These are phyloP conservation scores for Thalassaphorura encarpata DNA, from an alignment of 1,140 invertebrate genomes.

Conservation along the genomic window DNA sequence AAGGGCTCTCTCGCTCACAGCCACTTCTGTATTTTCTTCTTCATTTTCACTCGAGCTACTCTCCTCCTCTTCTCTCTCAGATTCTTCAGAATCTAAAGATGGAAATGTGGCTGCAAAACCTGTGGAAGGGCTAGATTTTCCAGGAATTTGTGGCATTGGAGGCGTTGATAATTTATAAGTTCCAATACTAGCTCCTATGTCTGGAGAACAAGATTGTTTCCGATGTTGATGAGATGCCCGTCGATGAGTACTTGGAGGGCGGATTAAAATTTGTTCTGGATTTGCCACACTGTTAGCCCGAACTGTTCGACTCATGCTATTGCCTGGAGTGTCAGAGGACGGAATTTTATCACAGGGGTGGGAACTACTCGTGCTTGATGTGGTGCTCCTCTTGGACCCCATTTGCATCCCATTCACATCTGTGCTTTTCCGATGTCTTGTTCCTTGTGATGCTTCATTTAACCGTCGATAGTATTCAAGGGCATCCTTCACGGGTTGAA, in stretches of 20 bases:
- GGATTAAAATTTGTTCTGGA: not conserved
- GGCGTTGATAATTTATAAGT: conserved; percentile 6
- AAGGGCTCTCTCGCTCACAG: conserved; percentile 61
- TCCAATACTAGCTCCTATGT: not conserved
- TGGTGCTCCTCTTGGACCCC: not conserved
- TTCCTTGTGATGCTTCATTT: conserved; percentile 54
- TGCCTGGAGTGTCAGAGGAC: conserved; percentile 20
- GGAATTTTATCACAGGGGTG: conserved; percentile 31
- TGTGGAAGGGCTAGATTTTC: not conserved
- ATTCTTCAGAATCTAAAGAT: conserved; percentile 23
- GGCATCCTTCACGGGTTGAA: conserved; percentile 49
- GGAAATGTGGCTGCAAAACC: conserved; percentile 20
- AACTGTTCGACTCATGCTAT: conserved; percentile 6
- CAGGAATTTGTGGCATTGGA: conserved; percentile 5
- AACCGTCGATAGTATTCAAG: conserved; percentile 53
- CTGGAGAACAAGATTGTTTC: not conserved
- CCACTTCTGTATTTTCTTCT: conserved; percentile 60
- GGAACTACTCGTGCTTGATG: not conserved
- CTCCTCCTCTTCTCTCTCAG: conserved; percentile 23
- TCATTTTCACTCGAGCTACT: conserved; percentile 52
- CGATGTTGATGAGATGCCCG: conserved; percentile 2
- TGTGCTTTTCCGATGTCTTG: conserved; percentile 50
- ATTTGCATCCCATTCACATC: conserved; percentile 40
- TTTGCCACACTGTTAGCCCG: conserved; percentile 21
- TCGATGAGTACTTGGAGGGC: not conserved